Base-by-base conservation (phyloP, 2,113 vertebrate genomes). In the Oreochromis aureus region DNA sequence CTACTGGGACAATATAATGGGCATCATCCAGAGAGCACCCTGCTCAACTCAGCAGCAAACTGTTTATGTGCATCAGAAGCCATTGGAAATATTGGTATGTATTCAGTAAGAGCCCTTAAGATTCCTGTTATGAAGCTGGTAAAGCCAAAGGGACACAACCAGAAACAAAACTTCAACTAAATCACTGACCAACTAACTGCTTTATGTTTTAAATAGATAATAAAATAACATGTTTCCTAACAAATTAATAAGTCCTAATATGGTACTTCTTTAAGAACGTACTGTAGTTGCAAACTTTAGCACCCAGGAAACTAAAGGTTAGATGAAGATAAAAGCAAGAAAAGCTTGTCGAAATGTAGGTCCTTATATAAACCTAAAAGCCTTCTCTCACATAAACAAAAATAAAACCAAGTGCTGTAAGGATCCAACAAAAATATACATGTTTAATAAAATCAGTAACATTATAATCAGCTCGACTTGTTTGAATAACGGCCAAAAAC, bases 31-130 rank as follows among this genome's bases (percentile, higher is more conserved):
- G 22, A 56, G 22, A 56, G 6, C 54, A 56, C 54, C 13, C 13
- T 56, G 22, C 1, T 56, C 11, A 55, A 54, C 53, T 54, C 10
- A 54, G 53, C 19, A 54, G 53, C 53, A 56, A 56, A 56, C 54
- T 56, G 54, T 56, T 56, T 3, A 56, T 56, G 54, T 56, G 3
- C 22, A 56, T 0, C 22, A 56, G 22, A 56, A 7, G 3, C 54
- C 54, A 56, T 0, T 56, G 0, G 54, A 56, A 54, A 56, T 56
- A 56, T 13, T 7, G 54, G 11, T 24, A 56, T 56, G 22, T 56
- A 56, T 56, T 56, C 22, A 56, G 54, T 56, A 56, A 56, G 22
- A 56, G 11, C 11, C 54, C 22, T 56, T 56, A 24, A 56, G 54
- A 56, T 7, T 56, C 22, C 22, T 56, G 54, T 13, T 24, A 24